Percentiles rank a stretch among this genome's conserved stretches.
These are phyloP conservation scores for Gambelia wislizenii DNA, from an alignment of 2,797 vertebrate genomes.

Conservation along the genomic window DNA sequence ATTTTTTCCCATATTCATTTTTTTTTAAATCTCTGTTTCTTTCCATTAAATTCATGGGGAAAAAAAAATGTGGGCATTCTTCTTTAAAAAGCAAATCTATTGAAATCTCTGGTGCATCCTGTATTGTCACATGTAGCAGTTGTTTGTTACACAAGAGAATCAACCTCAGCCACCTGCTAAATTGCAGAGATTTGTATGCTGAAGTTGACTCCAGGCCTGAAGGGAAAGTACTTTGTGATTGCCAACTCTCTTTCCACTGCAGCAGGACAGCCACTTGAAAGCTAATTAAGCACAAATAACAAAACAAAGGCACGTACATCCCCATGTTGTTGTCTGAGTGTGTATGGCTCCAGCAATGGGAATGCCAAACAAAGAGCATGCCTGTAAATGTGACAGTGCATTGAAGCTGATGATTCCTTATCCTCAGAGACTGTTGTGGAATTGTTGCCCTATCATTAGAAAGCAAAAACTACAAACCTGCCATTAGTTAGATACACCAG, in stretches of 20 bases:
- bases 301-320: slow-evolving; percentile 28
- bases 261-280: slow-evolving; percentile 57
- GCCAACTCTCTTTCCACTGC: slow-evolving; percentile 37
- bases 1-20: too few species aligned
- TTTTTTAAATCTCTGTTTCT: too few species aligned
- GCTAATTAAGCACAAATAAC: slow-evolving; percentile 66
- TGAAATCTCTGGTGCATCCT: too few species aligned
- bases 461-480: slow-evolving; percentile 58
- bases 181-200: slow-evolving; percentile 34
- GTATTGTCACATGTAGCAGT: too few species aligned
- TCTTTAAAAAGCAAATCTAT: too few species aligned
- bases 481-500: slow-evolving; percentile 69
- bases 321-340: slow-evolving; percentile 38
- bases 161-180: neutral
- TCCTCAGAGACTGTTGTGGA: slow-evolving; percentile 38
- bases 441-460: slow-evolving; percentile 39
- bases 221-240: slow-evolving; percentile 49
- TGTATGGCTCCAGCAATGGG: slow-evolving; percentile 19
- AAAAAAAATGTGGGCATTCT: too few species aligned
- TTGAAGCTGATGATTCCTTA: slow-evolving; percentile 17
- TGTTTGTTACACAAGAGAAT: neutral
- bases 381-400: slow-evolving; percentile 33
- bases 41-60: too few species aligned
- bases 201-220: slow-evolving; percentile 45
- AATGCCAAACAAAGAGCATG: slow-evolving; percentile 36